A percentile compares a stretch with the other conserved stretches of the same genome.
Conservation (phyloP, 1,140 invertebrate genomes). For the Brachystomella parvula region DNA sequence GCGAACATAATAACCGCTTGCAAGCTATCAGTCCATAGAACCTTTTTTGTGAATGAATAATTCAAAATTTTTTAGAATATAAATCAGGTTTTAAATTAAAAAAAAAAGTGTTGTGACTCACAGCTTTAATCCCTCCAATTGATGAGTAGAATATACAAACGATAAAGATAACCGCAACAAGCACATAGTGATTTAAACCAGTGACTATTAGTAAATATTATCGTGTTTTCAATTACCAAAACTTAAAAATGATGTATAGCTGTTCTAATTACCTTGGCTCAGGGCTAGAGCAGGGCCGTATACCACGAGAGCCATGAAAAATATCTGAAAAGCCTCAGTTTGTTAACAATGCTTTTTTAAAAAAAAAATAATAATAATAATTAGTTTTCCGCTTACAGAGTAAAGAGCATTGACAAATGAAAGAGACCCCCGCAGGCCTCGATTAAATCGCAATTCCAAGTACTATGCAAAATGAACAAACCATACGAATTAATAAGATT, state of each 20-base stretch:
- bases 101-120: background rate
- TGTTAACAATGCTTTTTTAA: background rate
- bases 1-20: slow-evolving; percentile 65
- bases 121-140: slow-evolving; percentile 25
- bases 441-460: slow-evolving; percentile 63
- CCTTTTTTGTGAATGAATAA: slow-evolving; percentile 14
- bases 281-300: slow-evolving; percentile 43
- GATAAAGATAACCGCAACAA: slow-evolving; percentile 28
- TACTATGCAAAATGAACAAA: slow-evolving; percentile 49
- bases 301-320: slow-evolving; percentile 43
- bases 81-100: background rate
- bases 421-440: slow-evolving; percentile 13
- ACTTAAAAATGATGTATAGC: background rate
- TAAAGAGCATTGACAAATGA: slow-evolving; percentile 30
- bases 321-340: slow-evolving; percentile 15
- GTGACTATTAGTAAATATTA: slow-evolving; percentile 23
- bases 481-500: no score
- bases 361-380: slow-evolving; percentile 4
- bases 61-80: no score
- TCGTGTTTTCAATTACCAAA: background rate
- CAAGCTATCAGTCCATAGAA: slow-evolving; percentile 54
- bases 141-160: slow-evolving; percentile 37
- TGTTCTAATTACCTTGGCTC: slow-evolving; percentile 42
- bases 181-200: slow-evolving; percentile 28
- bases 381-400: slow-evolving; percentile 14